Percentiles rank a stretch among this genome's conserved stretches.
These are phyloP conservation scores for cat (Felis catus) DNA, from an alignment of 2,113 vertebrate species.

Conservation along the genomic window DNA sequence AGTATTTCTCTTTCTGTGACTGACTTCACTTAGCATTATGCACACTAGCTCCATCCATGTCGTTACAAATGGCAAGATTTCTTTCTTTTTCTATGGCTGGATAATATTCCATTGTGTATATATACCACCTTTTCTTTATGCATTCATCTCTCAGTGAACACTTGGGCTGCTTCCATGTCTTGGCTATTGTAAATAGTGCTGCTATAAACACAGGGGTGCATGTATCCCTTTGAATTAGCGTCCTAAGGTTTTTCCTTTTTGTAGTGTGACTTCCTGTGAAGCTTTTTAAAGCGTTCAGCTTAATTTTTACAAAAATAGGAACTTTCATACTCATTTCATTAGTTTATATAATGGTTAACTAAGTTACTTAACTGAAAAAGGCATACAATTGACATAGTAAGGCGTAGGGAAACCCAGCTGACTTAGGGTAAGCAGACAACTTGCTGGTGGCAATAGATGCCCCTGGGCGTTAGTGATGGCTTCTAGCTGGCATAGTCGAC, in stretches of 20 bases:
- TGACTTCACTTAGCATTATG: not conserved
- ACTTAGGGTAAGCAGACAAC: not conserved
- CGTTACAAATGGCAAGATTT: not conserved
- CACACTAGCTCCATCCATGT: not conserved
- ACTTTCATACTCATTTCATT: not conserved
- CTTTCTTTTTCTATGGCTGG: not conserved
- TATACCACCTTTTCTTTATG: not conserved
- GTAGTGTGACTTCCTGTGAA: not conserved
- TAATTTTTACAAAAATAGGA: slow-evolving; percentile 18
- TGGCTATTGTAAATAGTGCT: not conserved
- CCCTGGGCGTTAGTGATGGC: not conserved
- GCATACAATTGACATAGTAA: not conserved
- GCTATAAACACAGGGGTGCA: not conserved
- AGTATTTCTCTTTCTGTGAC: not conserved
- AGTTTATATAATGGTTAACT: not conserved
- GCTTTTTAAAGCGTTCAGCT: not conserved
- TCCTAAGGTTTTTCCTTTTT: not conserved
- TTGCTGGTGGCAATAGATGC: not conserved
- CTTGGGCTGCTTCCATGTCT: not conserved
- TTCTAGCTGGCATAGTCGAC: not conserved
- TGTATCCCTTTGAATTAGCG: not conserved
- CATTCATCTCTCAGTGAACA: not conserved
- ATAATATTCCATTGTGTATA: not conserved
- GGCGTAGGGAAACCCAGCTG: not conserved
- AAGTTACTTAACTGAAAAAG: slow-evolving; percentile 16